phyloP scores from a whole-genome alignment of 2,888 invertebrate genomes.

The Eutolmus rufibarbis region DNA sequence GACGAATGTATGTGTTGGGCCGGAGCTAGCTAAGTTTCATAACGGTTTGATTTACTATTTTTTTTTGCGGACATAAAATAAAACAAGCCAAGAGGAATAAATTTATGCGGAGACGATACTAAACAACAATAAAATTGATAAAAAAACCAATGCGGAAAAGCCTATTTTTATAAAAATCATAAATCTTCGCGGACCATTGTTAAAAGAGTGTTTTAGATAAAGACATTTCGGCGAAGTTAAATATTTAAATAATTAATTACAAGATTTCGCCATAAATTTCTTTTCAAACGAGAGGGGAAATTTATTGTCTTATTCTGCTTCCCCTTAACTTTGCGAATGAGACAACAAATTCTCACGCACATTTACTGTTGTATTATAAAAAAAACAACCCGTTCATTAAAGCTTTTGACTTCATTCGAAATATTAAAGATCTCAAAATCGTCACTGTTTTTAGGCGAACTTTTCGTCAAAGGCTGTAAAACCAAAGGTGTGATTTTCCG shows the following conservation, averaged over 20 bases:
- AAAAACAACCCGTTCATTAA: not conserved
- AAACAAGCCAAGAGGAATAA: not conserved
- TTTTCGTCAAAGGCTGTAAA: not conserved
- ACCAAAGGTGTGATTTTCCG: not conserved
- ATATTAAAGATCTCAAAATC: not conserved
- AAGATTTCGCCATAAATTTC: not conserved
- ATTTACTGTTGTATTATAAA: not conserved
- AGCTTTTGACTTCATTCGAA: too few relatives aligned
- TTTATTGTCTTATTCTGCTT: not conserved
- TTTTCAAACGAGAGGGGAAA: not conserved
- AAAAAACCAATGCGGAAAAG: not conserved
- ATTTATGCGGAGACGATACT: not conserved
- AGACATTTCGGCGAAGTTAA: too few relatives aligned
- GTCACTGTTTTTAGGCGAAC: too few relatives aligned
- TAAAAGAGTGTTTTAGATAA: too few relatives aligned
- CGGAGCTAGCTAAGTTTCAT: not conserved
- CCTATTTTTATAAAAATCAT: not conserved
- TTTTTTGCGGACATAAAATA: not conserved
- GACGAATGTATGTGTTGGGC: not conserved
- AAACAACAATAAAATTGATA: not conserved
- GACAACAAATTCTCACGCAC: not conserved
- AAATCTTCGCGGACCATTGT: not conserved
- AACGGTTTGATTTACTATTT: slow-evolving; percentile 4
- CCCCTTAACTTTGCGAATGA: not conserved
- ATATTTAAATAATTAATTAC: too few relatives aligned